phyloP scores from a whole-genome alignment of 2,888 invertebrate genomes.

The Aromia moschata region DNA sequence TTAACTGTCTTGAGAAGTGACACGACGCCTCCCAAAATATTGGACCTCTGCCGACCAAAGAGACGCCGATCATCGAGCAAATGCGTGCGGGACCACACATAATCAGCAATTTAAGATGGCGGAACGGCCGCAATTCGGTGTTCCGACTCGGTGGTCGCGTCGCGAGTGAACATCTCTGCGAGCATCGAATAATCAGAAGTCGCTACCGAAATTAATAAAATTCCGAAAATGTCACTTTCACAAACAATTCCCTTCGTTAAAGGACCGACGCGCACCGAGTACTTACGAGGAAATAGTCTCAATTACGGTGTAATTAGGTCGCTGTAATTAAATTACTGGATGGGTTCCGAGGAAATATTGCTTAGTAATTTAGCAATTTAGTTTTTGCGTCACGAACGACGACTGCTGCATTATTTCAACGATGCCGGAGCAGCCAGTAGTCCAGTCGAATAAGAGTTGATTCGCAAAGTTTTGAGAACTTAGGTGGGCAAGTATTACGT shows the following conservation, averaged over 20 bases:
- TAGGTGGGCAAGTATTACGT: no score
- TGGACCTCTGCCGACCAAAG: slow-evolving; percentile 25
- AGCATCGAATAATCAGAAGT: slow-evolving; percentile 4
- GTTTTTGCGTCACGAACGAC: slow-evolving; percentile 49
- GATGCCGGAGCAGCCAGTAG: slow-evolving; percentile 29
- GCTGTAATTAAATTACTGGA: slow-evolving; percentile 54
- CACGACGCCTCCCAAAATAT: no score
- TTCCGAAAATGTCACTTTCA: slow-evolving; percentile 45
- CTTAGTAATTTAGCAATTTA: slow-evolving; percentile 58
- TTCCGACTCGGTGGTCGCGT: slow-evolving; percentile 39
- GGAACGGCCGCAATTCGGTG: slow-evolving; percentile 36
- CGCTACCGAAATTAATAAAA: slow-evolving; percentile 45
- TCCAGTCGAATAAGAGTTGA: no score
- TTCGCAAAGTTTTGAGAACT: no score
- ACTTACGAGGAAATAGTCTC: slow-evolving; percentile 35
- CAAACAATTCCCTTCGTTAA: not conserved
- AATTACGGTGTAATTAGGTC: slow-evolving; percentile 56
- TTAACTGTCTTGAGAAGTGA: no score
- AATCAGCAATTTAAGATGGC: slow-evolving; percentile 19
- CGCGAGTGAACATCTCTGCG: not conserved
- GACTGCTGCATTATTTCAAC: slow-evolving; percentile 40
- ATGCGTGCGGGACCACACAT: slow-evolving; percentile 33
- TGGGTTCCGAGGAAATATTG: slow-evolving; percentile 52
- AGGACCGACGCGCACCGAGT: slow-evolving; percentile 8
- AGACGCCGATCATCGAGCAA: slow-evolving; percentile 27